These are phyloP conservation scores for Aplidium turbinatum DNA, from an alignment of 23 tunicate genomes.

Conservation along the genomic window DNA sequence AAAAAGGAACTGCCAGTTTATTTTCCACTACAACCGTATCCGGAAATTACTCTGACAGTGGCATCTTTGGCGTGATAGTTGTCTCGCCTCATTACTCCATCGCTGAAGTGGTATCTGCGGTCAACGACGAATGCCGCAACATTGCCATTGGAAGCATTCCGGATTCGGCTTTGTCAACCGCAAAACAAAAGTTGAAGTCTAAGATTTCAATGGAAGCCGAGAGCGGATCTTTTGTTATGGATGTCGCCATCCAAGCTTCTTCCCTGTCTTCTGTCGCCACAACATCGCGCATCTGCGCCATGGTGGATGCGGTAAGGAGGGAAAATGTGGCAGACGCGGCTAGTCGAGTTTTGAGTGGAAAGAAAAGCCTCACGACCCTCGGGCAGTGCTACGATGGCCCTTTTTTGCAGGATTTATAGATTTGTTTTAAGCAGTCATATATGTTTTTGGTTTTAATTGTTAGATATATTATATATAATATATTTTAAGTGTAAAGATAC, in stretches of 20 bases:
- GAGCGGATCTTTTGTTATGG: constrained; percentile 12
- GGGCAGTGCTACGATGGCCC: constrained; percentile 42
- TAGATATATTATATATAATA: no score
- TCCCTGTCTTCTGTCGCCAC: constrained; percentile 30
- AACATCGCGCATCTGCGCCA: neutral
- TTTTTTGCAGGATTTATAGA: constrained; percentile 42
- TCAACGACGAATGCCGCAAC: constrained; percentile 33
- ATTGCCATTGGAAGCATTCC: no score
- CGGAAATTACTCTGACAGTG: constrained; percentile 80
- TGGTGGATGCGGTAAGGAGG: constrained; percentile 49
- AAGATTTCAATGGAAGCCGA: constrained; percentile 46
- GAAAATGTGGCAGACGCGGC: constrained; percentile 57
- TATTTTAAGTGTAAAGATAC: no score
- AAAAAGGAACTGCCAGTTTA: constrained; percentile 15
- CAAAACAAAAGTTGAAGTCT: constrained; percentile 41
- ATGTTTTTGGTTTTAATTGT: no score
- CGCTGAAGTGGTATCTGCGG: constrained; percentile 28
- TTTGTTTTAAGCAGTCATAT: no score
- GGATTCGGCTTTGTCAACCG: constrained; percentile 34
- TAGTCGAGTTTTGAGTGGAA: constrained; percentile 58
- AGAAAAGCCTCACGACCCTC: constrained; percentile 62
- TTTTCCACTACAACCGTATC: constrained; percentile 55
- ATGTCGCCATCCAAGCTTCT: constrained; percentile 71
- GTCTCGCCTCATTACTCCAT: constrained; percentile 34
- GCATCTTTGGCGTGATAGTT: constrained; percentile 71